Evolutionary conservation across 2,888 invertebrate genomes (phyloP).

Genomic region (Iphiclides podalirius): DNA sequence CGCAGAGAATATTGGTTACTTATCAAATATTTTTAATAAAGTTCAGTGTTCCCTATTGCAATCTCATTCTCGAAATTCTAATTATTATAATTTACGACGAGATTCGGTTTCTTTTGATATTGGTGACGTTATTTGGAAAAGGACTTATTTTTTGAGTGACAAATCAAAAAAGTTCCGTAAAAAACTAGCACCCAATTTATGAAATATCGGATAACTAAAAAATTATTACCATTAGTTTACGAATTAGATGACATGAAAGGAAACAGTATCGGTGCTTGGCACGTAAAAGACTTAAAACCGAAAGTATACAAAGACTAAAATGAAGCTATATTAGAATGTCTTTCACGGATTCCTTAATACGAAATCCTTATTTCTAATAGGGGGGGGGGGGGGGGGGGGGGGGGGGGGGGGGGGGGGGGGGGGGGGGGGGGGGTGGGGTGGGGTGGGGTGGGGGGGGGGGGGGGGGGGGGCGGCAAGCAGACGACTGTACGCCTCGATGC

Average conservation of each 20-base stretch:
- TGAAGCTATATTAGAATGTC: too few relatives aligned
- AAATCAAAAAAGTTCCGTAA: conserved; percentile 16
- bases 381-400: too few relatives aligned
- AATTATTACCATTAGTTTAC: conserved; percentile 9
- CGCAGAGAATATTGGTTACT: conserved; percentile 26
- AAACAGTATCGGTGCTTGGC: conserved; percentile 15
- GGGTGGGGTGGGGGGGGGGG: too few relatives aligned
- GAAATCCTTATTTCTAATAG: too few relatives aligned
- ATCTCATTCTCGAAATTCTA: conserved; percentile 26
- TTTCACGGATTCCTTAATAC: too few relatives aligned
- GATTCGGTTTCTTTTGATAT: conserved; percentile 27
- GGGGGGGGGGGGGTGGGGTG: too few relatives aligned
- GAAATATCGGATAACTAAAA: too few relatives aligned
- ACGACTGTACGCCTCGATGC: too few relatives aligned
- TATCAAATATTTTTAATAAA: conserved; percentile 26
- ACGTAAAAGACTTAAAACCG: conserved; percentile 21
- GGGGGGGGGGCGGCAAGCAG: too few relatives aligned
- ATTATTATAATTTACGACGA: conserved; percentile 27
- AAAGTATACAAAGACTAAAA: too few relatives aligned
- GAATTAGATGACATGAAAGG: conserved; percentile 14
- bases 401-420: too few relatives aligned
- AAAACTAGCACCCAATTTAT: too few relatives aligned
- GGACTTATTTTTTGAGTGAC: conserved; percentile 17
- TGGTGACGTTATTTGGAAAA: conserved; percentile 27
- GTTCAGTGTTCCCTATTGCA: conserved; percentile 25